Evolutionary conservation across 2,113 vertebrate genomes (phyloP), one percentile per base, ranked within the genome.

Genomic region (Melierax canorus): DNA sequence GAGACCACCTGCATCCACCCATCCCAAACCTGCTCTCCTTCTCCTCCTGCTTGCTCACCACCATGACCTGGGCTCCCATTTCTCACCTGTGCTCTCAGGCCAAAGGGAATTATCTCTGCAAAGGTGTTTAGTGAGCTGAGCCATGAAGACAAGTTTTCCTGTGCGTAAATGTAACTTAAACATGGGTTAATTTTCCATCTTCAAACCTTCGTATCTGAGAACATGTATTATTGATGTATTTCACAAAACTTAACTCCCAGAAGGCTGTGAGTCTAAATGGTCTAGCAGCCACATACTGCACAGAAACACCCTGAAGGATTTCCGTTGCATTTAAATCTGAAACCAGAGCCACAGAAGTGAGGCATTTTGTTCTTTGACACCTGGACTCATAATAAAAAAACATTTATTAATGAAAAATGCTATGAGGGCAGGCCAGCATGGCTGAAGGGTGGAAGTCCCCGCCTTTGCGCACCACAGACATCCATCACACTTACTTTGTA

Each of bases 401-500:
- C 46, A 91, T 34, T 86, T 87, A 56, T 36, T 86, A 16, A 75
- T 34, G 63, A 82, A 60, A 67, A 82, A 46, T 36, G 67, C 63
- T 73, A n/a, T 39, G 27, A 89, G 62, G 53, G 75, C 48, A 83
- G 56, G 75, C 26, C 80, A 88, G 88, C 56, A 90, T 0, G 38
- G 91, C 45, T 53, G 60, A 68, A 72, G 86, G 51, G 55, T 34
- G 62, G 62, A 30, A 79, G 56, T 22, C 56, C 41, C 69, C 17
- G 20, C 91, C 72, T 39, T n/a, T 38, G 48, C 3, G 30, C 32
- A 48, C 76, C 62, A 81, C 86, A 76, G 45, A 76, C 66, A 87
- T 60, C 77, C 86, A 60, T 79, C 62, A 56, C 97, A 98, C 99
- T 99, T 98, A 99, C 98, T 99, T 97, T 98, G 98, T 86, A 98